Conservation (phyloP, 2,797 vertebrate genomes). For the Ptychobarbus kaznakovi region DNA sequence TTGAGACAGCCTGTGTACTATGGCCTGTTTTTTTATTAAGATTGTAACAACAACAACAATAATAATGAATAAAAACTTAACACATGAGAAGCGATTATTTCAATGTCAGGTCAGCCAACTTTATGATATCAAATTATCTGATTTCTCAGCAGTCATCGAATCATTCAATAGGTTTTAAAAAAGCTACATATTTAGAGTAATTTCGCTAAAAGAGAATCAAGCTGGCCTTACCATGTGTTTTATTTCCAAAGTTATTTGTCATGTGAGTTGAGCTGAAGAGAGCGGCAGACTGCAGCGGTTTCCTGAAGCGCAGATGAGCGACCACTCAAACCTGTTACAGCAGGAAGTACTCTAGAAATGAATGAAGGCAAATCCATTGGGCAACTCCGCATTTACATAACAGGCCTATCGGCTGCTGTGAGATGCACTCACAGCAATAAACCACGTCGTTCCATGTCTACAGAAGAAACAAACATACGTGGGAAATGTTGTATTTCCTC, state of each 20-base stretch:
- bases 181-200: not conserved
- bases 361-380: constrained; percentile 13
- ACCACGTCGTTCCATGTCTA: not conserved
- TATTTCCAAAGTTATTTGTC: constrained; percentile 33
- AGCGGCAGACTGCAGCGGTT: not conserved
- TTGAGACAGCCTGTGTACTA: not conserved
- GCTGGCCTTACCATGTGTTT: constrained; percentile 55
- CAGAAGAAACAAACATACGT: not conserved
- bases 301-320: constrained; percentile 5
- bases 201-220: not conserved
- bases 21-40: not conserved
- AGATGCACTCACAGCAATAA: not conserved
- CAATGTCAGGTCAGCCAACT: not conserved
- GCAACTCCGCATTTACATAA: not conserved
- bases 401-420: not conserved
- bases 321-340: not conserved
- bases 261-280: constrained; percentile 10
- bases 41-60: not conserved
- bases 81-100: not conserved
- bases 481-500: not conserved
- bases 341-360: constrained; percentile 26
- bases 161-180: not conserved
- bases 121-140: not conserved
- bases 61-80: not conserved
- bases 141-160: not conserved